These are phyloP conservation scores for Caenorhabditis virilis DNA, from an alignment of 2,888 invertebrate species.

Conservation along the genomic window DNA sequence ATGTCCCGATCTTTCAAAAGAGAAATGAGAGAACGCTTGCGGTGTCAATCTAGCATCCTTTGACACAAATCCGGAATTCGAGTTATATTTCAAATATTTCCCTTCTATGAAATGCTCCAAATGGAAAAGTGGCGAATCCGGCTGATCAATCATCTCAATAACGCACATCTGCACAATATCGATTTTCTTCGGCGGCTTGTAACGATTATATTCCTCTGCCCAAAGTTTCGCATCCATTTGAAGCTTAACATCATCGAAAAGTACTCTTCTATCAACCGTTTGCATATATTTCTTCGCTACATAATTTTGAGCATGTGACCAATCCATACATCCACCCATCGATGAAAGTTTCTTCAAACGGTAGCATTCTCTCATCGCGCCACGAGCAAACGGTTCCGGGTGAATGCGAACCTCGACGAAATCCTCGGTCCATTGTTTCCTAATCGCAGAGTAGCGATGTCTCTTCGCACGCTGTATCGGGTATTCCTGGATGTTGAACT, in stretches of 20 bases:
- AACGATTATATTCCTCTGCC: constrained; percentile 74
- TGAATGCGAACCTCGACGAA: constrained; percentile 69
- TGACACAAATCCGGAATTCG: constrained; percentile 74
- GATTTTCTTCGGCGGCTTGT: constrained; percentile 74
- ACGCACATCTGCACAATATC: constrained; percentile 74
- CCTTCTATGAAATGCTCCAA: constrained; percentile 74
- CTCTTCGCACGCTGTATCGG: constrained; percentile 70
- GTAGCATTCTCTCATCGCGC: constrained; percentile 74
- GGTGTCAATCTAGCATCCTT: constrained; percentile 72
- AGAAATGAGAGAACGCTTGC: constrained; percentile 74
- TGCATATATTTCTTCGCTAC: constrained; percentile 73
- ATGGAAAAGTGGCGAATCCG: constrained; percentile 71
- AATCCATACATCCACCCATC: constrained; percentile 70
- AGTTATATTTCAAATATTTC: constrained; percentile 74
- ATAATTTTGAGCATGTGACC: constrained; percentile 73
- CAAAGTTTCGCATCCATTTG: constrained; percentile 75
- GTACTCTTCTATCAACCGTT: constrained; percentile 70
- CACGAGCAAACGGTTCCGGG: constrained; percentile 72
- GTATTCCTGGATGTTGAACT: constrained; percentile 71
- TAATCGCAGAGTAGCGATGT: constrained; percentile 72
- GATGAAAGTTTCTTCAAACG: constrained; percentile 71
- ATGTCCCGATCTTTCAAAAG: constrained; percentile 74
- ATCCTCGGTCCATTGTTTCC: constrained; percentile 72
- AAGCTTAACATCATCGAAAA: constrained; percentile 74
- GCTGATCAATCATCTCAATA: constrained; percentile 72